Evolutionary conservation across 2,888 invertebrate species (phyloP).

Genomic region (Euzophera pinguis): DNA sequence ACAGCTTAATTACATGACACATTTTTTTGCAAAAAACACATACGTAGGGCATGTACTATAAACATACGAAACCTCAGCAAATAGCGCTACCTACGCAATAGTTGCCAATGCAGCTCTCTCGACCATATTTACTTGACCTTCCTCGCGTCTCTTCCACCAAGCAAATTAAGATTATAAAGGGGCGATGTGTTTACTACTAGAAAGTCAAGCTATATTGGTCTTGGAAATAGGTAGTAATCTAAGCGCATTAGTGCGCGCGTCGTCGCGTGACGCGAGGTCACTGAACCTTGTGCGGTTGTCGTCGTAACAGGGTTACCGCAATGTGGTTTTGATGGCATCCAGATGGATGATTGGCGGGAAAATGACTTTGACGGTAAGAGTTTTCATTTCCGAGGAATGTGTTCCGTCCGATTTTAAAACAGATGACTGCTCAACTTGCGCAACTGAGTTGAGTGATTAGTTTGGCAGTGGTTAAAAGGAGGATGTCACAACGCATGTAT

Average conservation of each 20-base stretch:
- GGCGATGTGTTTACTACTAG: constrained; percentile 15
- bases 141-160: constrained; percentile 21
- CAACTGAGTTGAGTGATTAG: no score
- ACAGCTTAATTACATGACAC: not conserved
- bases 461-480: no score
- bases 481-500: no score
- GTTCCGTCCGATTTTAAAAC: no score
- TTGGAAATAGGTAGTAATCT: constrained; percentile 66
- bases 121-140: constrained; percentile 34
- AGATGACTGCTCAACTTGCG: no score
- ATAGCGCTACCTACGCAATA: constrained; percentile 30
- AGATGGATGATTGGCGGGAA: not conserved
- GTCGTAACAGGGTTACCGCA: constrained; percentile 7
- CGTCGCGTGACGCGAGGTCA: constrained; percentile 72
- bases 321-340: constrained; percentile 8
- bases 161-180: constrained; percentile 14
- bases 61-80: constrained; percentile 5
- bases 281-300: constrained; percentile 44
- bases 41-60: not conserved
- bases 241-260: constrained; percentile 70
- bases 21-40: not conserved
- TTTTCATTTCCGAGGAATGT: not conserved
- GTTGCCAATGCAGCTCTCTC: constrained; percentile 39
- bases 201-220: constrained; percentile 43
- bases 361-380: no score